phyloP scores from a whole-genome alignment of 2,797 vertebrate genomes.

The Phrynocephalus vlangalii region DNA sequence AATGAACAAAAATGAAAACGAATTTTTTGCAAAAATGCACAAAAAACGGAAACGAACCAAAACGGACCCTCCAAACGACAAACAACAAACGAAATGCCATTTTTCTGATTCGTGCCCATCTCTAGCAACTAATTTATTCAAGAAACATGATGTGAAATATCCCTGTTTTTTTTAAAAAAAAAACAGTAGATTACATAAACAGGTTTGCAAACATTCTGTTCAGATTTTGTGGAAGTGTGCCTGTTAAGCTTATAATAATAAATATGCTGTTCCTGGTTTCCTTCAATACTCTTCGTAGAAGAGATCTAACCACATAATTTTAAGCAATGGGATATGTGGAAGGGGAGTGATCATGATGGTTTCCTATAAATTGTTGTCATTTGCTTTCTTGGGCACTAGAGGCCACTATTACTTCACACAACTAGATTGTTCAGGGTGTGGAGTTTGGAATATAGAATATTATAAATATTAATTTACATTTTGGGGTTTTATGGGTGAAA shows the following conservation, averaged over 20 bases:
- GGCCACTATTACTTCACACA: conserved; percentile 27
- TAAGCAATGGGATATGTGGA: background rate
- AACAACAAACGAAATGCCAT: too few relatives aligned
- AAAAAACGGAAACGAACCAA: too few relatives aligned
- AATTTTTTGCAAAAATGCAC: too few relatives aligned
- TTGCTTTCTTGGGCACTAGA: background rate
- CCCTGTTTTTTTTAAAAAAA: background rate
- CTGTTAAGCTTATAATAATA: too few relatives aligned
- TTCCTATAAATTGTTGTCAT: background rate
- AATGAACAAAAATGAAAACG: too few relatives aligned
- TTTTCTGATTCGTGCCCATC: too few relatives aligned
- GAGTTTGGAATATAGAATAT: background rate
- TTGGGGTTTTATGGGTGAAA: background rate
- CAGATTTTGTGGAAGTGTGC: too few relatives aligned
- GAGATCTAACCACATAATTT: background rate
- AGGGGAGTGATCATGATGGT: background rate
- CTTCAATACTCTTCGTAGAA: too few relatives aligned
- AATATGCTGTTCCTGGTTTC: too few relatives aligned
- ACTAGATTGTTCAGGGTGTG: rapidly evolving
- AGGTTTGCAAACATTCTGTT: background rate
- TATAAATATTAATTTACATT: background rate
- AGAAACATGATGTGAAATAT: background rate
- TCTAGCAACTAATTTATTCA: background rate
- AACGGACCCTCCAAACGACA: too few relatives aligned
- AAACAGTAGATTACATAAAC: background rate